These are phyloP conservation scores for Dicentrarchus labrax DNA, from an alignment of 2,113 vertebrate genomes.

Conservation along the genomic window DNA sequence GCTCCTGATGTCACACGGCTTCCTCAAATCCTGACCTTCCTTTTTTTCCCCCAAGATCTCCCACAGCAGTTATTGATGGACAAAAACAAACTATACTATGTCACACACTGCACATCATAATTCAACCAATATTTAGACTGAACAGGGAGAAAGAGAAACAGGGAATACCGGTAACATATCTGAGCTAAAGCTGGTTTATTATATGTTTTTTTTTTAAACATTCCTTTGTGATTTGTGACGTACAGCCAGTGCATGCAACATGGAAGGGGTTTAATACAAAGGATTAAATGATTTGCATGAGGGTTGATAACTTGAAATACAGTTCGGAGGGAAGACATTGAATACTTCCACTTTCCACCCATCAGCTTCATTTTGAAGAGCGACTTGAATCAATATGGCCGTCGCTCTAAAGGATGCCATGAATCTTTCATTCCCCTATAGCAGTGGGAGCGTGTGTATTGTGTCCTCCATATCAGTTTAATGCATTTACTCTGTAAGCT, in stretches of 20 bases:
- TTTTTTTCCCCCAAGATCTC: conserved; percentile 22
- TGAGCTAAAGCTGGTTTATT: conserved; percentile 22
- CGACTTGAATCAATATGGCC: conserved; percentile 68
- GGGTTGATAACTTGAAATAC: conserved; percentile 52
- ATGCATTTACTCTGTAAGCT: conserved; percentile 82
- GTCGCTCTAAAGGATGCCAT: conserved; percentile 65
- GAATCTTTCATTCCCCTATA: conserved; percentile 72
- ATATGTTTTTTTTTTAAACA: conserved; percentile 1
- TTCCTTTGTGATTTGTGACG: conserved; percentile 9
- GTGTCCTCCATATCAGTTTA: conserved; percentile 69
- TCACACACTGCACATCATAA: neutral
- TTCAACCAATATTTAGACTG: neutral
- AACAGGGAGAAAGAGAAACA: neutral
- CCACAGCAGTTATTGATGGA: conserved; percentile 7
- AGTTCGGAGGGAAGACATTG: conserved; percentile 35
- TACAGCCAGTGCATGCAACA: conserved; percentile 44
- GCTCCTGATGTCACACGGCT: conserved; percentile 50
- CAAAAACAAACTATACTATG: conserved; percentile 21
- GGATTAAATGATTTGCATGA: conserved; percentile 71
- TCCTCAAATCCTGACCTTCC: conserved; percentile 52
- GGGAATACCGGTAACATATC: conserved; percentile 10
- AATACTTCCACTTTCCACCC: conserved; percentile 50
- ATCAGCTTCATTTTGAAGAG: conserved; percentile 57
- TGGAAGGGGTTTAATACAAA: conserved; percentile 50
- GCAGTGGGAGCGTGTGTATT: conserved; percentile 47